Base-by-base conservation (phyloP, 1,140 invertebrate species). In the Globodera rostochiensis region DNA sequence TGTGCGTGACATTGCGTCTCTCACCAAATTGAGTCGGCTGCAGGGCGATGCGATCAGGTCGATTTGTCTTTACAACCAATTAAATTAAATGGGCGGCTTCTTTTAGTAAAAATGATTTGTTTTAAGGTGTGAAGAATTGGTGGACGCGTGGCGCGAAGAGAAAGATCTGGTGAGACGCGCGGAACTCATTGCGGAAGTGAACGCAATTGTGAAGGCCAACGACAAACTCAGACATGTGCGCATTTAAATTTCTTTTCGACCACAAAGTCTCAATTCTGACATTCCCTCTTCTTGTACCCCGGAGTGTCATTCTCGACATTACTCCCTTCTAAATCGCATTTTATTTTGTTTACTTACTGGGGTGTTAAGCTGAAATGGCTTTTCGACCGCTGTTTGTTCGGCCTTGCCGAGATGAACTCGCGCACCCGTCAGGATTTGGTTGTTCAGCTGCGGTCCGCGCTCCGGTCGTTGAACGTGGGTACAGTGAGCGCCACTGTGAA, bases 111-210 rank as follows among this genome's bases (percentile, higher is more conserved):
- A 19, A 46, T 47, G 11, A 69, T 73, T 49, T 25, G 46, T 13
- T 79, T 90, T 86, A 60, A 87, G 86, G 64, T 88, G 84, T 73
- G 82, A 81, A 73, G 66, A 80, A 69, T 69, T 84, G 78, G 84
- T 87, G 9, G 73, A 80, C 13, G 60, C 60, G 21, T 86, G 81
- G 76, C 25, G 80, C 2, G 82, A 87, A 47, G 73, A 86, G 70
- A 81, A 83, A 21, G 77, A 86, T 69, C 49, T 88, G n/a, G 45
- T 87, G 50, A 57, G 70, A 47, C 67, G 75, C 19, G 83, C 85
- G 36, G 85, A 86, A 85, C 66, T 57, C 50, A 79, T 80, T 11
- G 60, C 74, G n/a, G 85, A 86, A 70, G 60, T 86, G 47, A 77
- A 86, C 45, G 19, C 74, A 19, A 67, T 83, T 67, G 11, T 86